A percentile compares a stretch with the other conserved stretches of the same genome.
Conservation (phyloP, 2,113 vertebrate species). For the Rhea americana region DNA sequence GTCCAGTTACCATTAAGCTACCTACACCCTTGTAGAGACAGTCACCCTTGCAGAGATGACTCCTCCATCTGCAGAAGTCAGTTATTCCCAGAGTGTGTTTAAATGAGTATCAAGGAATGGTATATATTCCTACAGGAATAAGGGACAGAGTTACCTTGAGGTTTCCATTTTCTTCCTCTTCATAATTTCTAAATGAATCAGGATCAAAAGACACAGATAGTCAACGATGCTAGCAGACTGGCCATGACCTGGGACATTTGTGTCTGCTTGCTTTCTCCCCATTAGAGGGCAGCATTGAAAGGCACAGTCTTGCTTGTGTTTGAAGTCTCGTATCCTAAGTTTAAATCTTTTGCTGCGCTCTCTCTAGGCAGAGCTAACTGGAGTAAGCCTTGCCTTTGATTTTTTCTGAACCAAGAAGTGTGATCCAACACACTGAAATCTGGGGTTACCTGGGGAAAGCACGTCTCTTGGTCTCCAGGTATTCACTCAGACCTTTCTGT, state of each 20-base stretch:
- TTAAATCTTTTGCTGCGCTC: not conserved
- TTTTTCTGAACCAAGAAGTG: not conserved
- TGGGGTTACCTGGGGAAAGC: constrained; percentile 85
- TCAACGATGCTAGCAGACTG: accelerated
- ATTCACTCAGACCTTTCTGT: constrained; percentile 91
- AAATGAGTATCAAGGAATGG: not conserved
- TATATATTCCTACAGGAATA: not conserved
- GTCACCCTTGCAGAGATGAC: not conserved
- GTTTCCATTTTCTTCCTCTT: not conserved
- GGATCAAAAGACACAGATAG: not conserved
- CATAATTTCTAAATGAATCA: not conserved
- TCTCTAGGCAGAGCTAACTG: not conserved
- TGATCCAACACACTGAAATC: not conserved
- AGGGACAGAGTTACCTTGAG: not conserved
- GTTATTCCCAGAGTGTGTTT: not conserved
- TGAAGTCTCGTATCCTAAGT: not conserved
- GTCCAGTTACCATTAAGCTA: not conserved
- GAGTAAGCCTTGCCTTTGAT: not conserved
- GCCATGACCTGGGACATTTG: not conserved
- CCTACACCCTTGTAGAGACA: not conserved
- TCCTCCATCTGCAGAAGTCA: not conserved
- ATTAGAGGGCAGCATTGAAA: constrained; percentile 59
- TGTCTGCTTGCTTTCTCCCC: constrained; percentile 22
- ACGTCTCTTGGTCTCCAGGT: constrained; percentile 86
- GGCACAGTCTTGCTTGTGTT: not conserved